phyloP scores from a whole-genome alignment of 2,797 vertebrate species.

The Dromococcyx pavoninus region DNA sequence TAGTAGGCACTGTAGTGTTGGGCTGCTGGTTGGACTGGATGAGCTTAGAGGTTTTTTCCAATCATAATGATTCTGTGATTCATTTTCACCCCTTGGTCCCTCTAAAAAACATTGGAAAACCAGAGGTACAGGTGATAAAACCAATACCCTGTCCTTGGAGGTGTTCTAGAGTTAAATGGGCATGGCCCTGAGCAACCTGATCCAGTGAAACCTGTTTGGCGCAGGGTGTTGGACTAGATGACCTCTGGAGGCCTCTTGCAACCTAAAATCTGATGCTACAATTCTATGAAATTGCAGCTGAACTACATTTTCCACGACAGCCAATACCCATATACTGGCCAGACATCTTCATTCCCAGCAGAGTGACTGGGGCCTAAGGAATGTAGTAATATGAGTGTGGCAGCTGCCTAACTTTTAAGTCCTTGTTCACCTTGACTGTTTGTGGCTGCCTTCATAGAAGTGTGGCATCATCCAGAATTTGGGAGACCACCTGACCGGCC shows the following conservation, averaged over 20 bases:
- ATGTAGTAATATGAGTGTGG: background rate
- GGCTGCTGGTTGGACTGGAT: too few relatives aligned
- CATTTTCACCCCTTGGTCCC: background rate
- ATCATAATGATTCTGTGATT: too few relatives aligned
- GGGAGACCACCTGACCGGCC: background rate
- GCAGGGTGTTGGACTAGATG: background rate
- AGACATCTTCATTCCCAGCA: background rate
- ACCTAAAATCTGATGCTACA: background rate
- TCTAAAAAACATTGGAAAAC: fast-evolving
- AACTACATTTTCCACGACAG: background rate
- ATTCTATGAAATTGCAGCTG: background rate
- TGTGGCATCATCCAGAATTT: background rate
- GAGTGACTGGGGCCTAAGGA: background rate
- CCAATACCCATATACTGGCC: background rate
- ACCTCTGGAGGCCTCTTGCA: background rate
- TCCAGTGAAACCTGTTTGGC: background rate
- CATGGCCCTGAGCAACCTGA: background rate
- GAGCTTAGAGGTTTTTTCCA: too few relatives aligned
- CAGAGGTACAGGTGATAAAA: background rate
- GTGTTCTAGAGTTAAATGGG: background rate
- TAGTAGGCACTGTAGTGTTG: too few relatives aligned
- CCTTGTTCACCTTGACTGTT: background rate
- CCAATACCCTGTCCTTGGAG: background rate
- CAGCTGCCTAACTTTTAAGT: background rate
- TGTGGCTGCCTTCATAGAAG: background rate